phyloP scores from a whole-genome alignment of 1,140 invertebrate genomes.

The Orius insidiosus region DNA sequence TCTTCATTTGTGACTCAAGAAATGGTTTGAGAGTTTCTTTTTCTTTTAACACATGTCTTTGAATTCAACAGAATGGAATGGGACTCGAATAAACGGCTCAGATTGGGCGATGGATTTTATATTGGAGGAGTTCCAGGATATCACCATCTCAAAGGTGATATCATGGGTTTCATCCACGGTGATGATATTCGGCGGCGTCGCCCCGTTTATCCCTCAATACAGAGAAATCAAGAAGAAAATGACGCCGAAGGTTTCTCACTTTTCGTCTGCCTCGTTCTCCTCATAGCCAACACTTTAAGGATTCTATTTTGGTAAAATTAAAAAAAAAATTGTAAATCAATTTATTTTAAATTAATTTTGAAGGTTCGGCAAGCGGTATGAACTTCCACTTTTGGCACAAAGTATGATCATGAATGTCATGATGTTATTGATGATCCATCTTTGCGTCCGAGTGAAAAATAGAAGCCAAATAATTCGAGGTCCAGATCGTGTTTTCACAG shows the following conservation, averaged over 20 bases:
- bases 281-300: slow-evolving; percentile 89
- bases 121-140: slow-evolving; percentile 21
- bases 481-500: slow-evolving; percentile 66
- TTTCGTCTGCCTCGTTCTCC: slow-evolving; percentile 84
- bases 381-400: slow-evolving; percentile 84
- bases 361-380: slow-evolving; percentile 96
- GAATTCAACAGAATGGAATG: slow-evolving; percentile 15
- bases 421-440: slow-evolving; percentile 89
- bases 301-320: slow-evolving; percentile 89
- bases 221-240: slow-evolving; percentile 74
- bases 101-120: slow-evolving; percentile 20
- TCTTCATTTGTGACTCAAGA: too few relatives aligned
- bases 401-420: slow-evolving; percentile 93
- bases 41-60: neutral
- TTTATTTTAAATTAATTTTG: slow-evolving; percentile 24
- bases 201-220: slow-evolving; percentile 85
- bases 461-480: slow-evolving; percentile 62
- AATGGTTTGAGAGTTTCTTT: neutral
- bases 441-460: slow-evolving; percentile 77
- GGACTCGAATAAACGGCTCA: neutral
- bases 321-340: neutral
- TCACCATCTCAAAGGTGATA: slow-evolving; percentile 21
- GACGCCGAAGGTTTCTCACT: slow-evolving; percentile 92
- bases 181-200: slow-evolving; percentile 84
- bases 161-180: slow-evolving; percentile 21